These are phyloP conservation scores for Danio jaintianensis DNA, from an alignment of 2,797 vertebrate species.

Conservation along the genomic window DNA sequence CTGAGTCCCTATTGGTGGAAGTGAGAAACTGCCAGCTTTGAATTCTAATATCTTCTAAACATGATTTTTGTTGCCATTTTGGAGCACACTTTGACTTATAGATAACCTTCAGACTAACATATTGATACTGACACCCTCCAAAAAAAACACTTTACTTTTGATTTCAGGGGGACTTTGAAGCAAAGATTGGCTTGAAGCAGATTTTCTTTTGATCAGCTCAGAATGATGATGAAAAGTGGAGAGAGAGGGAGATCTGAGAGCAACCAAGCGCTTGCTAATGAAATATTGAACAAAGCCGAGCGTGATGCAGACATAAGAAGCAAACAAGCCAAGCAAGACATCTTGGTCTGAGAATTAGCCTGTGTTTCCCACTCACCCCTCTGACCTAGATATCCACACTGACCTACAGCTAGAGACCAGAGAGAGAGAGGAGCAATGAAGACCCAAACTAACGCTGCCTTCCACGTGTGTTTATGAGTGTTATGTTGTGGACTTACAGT, in stretches of 20 bases:
- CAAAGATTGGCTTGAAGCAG: neutral
- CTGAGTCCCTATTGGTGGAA: no score
- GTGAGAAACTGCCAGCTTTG: no score
- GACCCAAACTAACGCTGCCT: neutral
- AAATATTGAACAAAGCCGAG: conserved; percentile 5
- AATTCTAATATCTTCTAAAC: no score
- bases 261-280: neutral
- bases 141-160: no score
- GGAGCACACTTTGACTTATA: no score
- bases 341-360: neutral
- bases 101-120: no score
- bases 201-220: conserved; percentile 4
- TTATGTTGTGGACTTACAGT: conserved; percentile 80
- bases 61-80: no score
- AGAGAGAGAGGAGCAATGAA: conserved; percentile 3
- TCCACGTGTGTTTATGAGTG: neutral
- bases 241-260: neutral
- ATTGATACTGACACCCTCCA: no score
- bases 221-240: neutral
- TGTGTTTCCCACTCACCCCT: conserved; percentile 56
- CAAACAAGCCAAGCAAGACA: conserved; percentile 34
- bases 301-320: neutral
- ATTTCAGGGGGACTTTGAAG: neutral
- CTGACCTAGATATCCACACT: conserved; percentile 54
- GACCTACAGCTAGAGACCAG: conserved; percentile 52